Percentiles rank a stretch among this genome's conserved stretches.
Evolutionary conservation across 2,113 vertebrate species (phyloP).

Genomic region (Poeciliopsis turrubarensis): DNA sequence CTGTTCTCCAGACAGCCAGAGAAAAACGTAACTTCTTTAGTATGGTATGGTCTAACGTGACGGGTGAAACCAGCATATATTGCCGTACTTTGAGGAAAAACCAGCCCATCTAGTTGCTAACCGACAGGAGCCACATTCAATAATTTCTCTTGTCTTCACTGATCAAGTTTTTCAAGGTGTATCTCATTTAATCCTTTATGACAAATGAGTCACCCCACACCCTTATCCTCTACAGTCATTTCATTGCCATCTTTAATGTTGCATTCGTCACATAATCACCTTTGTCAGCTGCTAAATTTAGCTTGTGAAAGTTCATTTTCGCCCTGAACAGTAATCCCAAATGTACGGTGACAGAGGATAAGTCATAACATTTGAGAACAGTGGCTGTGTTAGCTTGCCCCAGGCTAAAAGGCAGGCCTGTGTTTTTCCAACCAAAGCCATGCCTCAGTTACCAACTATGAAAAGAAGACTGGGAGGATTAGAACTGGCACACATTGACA

Average conservation of each 20-base stretch:
- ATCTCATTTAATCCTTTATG: slow-evolving; percentile 1
- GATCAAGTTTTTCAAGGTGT: slow-evolving; percentile 25
- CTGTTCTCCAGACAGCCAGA: neutral
- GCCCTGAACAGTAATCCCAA: slow-evolving; percentile 20
- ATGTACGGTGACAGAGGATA: slow-evolving; percentile 28
- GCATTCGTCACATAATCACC: neutral
- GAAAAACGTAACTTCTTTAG: neutral
- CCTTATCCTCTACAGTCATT: neutral
- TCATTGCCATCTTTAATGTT: neutral
- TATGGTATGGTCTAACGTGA: too few species aligned
- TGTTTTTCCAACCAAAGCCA: slow-evolving; percentile 52
- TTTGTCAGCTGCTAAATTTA: neutral
- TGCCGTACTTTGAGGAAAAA: slow-evolving; percentile 38
- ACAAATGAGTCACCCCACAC: neutral
- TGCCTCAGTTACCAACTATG: slow-evolving; percentile 40
- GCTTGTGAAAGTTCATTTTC: slow-evolving; percentile 1
- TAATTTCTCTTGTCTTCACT: neutral
- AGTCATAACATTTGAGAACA: slow-evolving; percentile 48
- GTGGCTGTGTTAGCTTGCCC: slow-evolving; percentile 45
- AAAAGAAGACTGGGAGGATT: slow-evolving; percentile 61
- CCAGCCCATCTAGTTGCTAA: slow-evolving; percentile 58
- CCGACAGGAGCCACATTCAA: slow-evolving; percentile 3
- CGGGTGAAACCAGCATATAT: neutral
- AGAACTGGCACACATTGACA: slow-evolving; percentile 34
- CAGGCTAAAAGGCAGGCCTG: slow-evolving; percentile 54